Base-by-base conservation (phyloP, 2,113 vertebrate genomes). In the Thalassarche chlororhynchos region DNA sequence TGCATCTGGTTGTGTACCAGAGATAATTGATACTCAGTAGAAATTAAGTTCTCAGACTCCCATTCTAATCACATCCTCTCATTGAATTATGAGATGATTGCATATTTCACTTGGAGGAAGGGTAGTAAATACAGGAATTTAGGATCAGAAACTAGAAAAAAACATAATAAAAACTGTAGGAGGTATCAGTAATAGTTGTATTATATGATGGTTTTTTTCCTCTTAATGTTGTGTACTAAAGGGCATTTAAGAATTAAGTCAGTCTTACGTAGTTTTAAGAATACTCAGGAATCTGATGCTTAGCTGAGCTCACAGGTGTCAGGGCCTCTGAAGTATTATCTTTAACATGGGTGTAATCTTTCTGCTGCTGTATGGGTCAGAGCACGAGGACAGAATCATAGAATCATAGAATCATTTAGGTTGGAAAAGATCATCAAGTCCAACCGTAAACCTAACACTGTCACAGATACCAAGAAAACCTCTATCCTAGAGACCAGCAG, bases 21-120 rank as follows among this genome's bases (percentile, higher is more conserved):
- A 74, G 44, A 79, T 91, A 96, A 89, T 54, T 93, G 90, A 89
- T 87, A 95, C 70, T 90, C 58, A 83, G 90, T 77, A 90, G 64
- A 78, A 83, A 71, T 64, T 0, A 87, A 72, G 51, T 79, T 89
- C 66, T 90, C 69, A 69, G 46, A 24, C 54, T 96, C 65, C 62
- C 54, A 68, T 93, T 93, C 93, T 76, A 86, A 90, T 95, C 86
- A 95, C 25, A 79, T 86, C 58, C 5, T 60, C 40, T 84, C 84
- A 28, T 12, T 90, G 88, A 92, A 95, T 95, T 93, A 82, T 69
- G 87, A 89, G 61, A 77, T 61, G 21, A 93, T 79, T 84, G 51
- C 29, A 65, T 72, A 82, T 76, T 93, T 95, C 47, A 47, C 65
- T 93, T 60, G 66, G 47, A 94, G 36, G 69, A 86, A 74, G 25